phyloP scores from a whole-genome alignment of 2,113 vertebrate genomes.

The Manacus vitellinus region DNA sequence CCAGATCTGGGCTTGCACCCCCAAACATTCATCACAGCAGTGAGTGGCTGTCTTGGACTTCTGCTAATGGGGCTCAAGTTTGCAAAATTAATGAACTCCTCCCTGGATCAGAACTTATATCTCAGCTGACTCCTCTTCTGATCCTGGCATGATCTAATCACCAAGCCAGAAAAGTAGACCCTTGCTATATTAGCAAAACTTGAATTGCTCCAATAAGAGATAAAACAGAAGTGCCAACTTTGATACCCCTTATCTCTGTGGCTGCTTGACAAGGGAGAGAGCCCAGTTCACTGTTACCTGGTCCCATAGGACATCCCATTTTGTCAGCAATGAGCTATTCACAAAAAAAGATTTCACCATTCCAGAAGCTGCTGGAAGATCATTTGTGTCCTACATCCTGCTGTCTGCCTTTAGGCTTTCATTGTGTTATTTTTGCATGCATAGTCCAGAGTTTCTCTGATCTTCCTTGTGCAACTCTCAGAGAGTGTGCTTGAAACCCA shows the following conservation, averaged over 20 bases:
- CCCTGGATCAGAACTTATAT: background rate
- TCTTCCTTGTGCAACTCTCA: background rate
- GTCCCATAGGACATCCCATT: fast-evolving
- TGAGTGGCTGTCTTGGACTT: background rate
- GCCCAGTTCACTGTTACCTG: background rate
- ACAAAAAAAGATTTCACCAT: background rate
- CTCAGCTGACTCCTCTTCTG: background rate
- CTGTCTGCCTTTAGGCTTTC: background rate
- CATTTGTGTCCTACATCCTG: background rate
- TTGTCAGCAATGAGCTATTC: background rate
- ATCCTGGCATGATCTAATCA: background rate
- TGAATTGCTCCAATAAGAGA: background rate
- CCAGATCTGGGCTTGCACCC: background rate
- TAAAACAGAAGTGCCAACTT: background rate
- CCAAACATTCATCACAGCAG: background rate
- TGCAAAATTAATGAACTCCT: background rate
- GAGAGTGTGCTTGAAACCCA: background rate
- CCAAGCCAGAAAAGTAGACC: background rate
- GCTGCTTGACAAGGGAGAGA: background rate
- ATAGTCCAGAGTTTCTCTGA: background rate
- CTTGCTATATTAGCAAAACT: background rate
- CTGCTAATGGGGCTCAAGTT: background rate
- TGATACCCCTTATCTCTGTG: background rate
- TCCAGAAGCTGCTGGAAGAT: background rate
- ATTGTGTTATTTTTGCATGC: background rate